Evolutionary conservation across 2,888 invertebrate species (phyloP).

Genomic region (Drosophila longiperda): DNA sequence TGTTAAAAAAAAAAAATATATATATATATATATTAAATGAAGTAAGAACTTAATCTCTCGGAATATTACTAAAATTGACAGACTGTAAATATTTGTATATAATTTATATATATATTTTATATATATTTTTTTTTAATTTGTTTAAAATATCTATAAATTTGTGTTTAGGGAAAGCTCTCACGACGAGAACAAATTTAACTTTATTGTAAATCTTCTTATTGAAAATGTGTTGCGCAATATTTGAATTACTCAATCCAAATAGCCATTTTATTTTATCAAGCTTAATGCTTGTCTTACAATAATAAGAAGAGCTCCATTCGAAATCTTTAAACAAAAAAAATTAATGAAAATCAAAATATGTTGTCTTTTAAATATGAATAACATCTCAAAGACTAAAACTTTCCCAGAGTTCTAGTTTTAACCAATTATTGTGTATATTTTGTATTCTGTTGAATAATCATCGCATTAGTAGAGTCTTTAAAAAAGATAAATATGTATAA

Average conservation of each 20-base stretch:
- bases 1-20: not conserved
- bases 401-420: not conserved
- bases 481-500: not conserved
- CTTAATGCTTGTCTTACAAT: not conserved
- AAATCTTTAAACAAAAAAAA: too few relatives aligned
- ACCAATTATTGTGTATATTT: too few relatives aligned
- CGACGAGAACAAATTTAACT: not conserved
- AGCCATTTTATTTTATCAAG: not conserved
- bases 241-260: not conserved
- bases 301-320: too few relatives aligned
- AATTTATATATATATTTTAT: not conserved
- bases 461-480: too few relatives aligned
- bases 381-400: not conserved
- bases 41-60: not conserved
- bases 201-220: not conserved
- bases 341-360: not conserved
- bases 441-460: too few relatives aligned
- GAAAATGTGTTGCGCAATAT: not conserved
- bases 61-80: fast-evolving
- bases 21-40: not conserved
- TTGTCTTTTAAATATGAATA: not conserved
- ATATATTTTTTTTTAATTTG: not conserved
- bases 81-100: not conserved
- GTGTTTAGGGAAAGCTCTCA: not conserved
- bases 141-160: not conserved